Base-by-base conservation (phyloP, 2,888 invertebrate genomes). In the Hermaeophaga mercurialis region DNA sequence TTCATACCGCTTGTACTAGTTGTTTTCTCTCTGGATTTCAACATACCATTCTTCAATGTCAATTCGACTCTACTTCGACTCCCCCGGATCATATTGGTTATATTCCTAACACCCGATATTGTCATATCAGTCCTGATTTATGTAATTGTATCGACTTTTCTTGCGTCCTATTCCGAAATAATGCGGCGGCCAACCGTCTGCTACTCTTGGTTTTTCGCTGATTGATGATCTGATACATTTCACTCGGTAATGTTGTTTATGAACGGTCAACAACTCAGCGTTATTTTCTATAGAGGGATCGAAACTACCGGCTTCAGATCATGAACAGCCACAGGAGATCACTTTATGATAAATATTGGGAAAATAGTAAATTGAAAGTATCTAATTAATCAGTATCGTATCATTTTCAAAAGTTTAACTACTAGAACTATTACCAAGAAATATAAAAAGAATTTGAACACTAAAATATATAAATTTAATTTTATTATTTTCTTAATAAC, bases 121-220 rank as follows among this genome's bases (percentile, higher is more conserved):
- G 74, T 73, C 73, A 70, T 72, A 73, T 74, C 73, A 72, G 70
- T 67, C 61, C 70, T 74, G 76, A 76, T 76, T 75, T 75, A 75
- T 76, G 75, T 76, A 75, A 76, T 76, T 75, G 74, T 73, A 75
- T 75, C 72, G 74, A 74, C 73, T 75, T 72, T 71, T 71, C 68
- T 69, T 66, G 64, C 64, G 56, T 53, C 49, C 57, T 45, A 34
- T 57, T 45, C 31, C 52, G 57, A 45, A 48, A 56, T 58, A 54
- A 54, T 54, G 31, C 47, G 58, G 22, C 53, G 54, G 58, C 46
- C 38, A 43, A 54, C 58, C 56, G 60, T 52, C 57, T 54, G 57
- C 50, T 46, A 33, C 50, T 62, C 48, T 62, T 60, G 64, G 52
- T 65, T 65, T 65, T 62, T 64, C 58, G 58, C 63, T 70, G 70